Evolutionary conservation across 2,888 invertebrate genomes (phyloP).

Genomic region (Choristoneura rosaceana): DNA sequence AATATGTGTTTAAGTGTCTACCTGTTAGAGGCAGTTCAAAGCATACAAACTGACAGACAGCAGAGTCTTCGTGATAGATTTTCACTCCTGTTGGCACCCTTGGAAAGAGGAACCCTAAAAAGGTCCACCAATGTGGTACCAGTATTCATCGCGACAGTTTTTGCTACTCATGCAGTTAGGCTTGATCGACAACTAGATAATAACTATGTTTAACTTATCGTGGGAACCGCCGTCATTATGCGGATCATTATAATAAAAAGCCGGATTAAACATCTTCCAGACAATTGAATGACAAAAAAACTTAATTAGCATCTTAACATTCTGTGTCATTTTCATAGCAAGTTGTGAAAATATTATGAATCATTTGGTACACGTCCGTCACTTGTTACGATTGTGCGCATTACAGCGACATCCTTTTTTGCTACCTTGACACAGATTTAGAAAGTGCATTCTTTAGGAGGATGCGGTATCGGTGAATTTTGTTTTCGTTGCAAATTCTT

Average conservation of each 20-base stretch:
- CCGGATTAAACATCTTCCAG: constrained; percentile 27
- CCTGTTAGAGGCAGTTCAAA: too few species aligned
- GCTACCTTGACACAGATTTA: constrained; percentile 35
- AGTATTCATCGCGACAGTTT: constrained; percentile 37
- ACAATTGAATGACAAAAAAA: background rate
- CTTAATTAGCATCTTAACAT: background rate
- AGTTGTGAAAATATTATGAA: constrained; percentile 27
- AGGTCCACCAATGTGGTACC: constrained; percentile 31
- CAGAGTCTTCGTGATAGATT: too few species aligned
- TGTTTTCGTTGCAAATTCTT: background rate
- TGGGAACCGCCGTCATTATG: constrained; percentile 40
- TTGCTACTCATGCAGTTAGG: constrained; percentile 34
- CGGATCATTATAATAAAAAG: constrained; percentile 31
- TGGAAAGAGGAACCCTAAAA: background rate
- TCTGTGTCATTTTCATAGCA: background rate
- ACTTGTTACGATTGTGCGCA: background rate
- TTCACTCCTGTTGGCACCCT: too few species aligned
- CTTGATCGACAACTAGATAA: constrained; percentile 37
- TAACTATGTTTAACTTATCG: constrained; percentile 35
- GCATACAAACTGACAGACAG: too few species aligned
- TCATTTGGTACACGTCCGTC: constrained; percentile 14
- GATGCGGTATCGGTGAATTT: background rate
- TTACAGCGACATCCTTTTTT: constrained; percentile 19
- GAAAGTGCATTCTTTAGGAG: constrained; percentile 11
- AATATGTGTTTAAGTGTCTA: too few species aligned